These are phyloP conservation scores for Lamproptera curius DNA, from an alignment of 2,888 invertebrate genomes.

Conservation along the genomic window DNA sequence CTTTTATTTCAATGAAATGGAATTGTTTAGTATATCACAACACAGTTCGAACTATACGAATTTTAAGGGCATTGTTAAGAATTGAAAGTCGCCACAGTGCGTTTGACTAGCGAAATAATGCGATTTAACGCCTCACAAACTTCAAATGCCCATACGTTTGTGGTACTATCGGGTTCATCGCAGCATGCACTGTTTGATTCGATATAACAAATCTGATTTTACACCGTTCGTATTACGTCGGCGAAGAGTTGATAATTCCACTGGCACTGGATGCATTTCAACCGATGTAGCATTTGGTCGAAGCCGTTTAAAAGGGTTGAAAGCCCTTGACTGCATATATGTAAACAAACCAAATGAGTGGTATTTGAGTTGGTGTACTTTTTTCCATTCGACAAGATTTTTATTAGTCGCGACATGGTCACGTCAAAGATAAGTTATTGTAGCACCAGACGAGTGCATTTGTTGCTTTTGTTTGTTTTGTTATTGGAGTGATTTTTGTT, in stretches of 20 bases:
- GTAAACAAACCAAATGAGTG: constrained; percentile 26
- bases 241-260: constrained; percentile 13
- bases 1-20: too few relatives aligned
- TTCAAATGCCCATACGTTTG: constrained; percentile 28
- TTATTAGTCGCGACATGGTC: constrained; percentile 23
- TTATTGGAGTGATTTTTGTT: constrained; percentile 22
- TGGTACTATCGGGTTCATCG: constrained; percentile 30
- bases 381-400: constrained; percentile 22
- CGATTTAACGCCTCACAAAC: constrained; percentile 48
- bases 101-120: constrained; percentile 51
- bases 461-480: constrained; percentile 27
- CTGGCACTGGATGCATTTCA: not conserved
- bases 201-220: constrained; percentile 21
- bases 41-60: not conserved
- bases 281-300: constrained; percentile 18
- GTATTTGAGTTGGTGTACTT: constrained; percentile 21
- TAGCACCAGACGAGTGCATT: constrained; percentile 22
- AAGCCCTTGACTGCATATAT: constrained; percentile 27
- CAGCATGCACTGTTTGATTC: constrained; percentile 22
- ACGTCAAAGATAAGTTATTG: constrained; percentile 25
- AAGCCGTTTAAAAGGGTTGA: constrained; percentile 20
- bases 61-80: constrained; percentile 17
- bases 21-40: too few relatives aligned
- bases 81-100: constrained; percentile 28
- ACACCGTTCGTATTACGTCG: constrained; percentile 16